phyloP scores from a whole-genome alignment of 2,113 vertebrate species.

The Tautogolabrus adspersus region DNA sequence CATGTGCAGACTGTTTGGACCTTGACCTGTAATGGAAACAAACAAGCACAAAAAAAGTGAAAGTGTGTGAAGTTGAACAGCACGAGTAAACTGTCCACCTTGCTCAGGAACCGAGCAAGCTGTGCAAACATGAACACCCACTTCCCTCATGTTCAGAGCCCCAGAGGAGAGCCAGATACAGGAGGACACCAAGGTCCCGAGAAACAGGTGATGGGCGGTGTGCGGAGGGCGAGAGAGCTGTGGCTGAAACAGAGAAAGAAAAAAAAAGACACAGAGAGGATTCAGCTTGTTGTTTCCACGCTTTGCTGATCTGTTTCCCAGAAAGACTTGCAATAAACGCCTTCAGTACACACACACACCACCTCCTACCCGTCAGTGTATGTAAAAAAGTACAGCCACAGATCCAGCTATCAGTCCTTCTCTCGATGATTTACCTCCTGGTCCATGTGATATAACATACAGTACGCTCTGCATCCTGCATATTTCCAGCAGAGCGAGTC shows the following conservation, averaged over 20 bases:
- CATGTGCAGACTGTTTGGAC: conserved; percentile 21
- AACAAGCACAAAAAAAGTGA: conserved; percentile 20
- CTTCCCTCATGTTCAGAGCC: neutral
- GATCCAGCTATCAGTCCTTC: neutral
- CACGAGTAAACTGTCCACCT: conserved; percentile 73
- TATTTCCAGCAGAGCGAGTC: neutral
- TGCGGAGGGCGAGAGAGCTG: conserved; percentile 26
- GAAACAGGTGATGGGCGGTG: conserved; percentile 79
- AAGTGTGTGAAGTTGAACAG: conserved; percentile 79
- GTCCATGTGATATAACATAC: neutral
- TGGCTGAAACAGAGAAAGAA: conserved; percentile 84
- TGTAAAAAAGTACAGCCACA: conserved; percentile 11
- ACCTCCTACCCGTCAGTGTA: neutral
- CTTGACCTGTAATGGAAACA: conserved; percentile 28
- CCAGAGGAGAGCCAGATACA: conserved; percentile 31
- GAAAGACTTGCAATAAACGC: conserved; percentile 40
- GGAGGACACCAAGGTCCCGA: conserved; percentile 62
- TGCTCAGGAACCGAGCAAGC: conserved; percentile 71
- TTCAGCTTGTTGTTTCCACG: conserved; percentile 39
- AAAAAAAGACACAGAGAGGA: conserved; percentile 7
- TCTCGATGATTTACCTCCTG: conserved; percentile 7
- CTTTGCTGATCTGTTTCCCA: conserved; percentile 59
- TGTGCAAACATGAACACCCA: conserved; percentile 72
- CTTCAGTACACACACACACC: neutral
- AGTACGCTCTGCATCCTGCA: neutral